phyloP scores from a whole-genome alignment of 2,113 vertebrate genomes.

The Atlantisia rogersi region DNA sequence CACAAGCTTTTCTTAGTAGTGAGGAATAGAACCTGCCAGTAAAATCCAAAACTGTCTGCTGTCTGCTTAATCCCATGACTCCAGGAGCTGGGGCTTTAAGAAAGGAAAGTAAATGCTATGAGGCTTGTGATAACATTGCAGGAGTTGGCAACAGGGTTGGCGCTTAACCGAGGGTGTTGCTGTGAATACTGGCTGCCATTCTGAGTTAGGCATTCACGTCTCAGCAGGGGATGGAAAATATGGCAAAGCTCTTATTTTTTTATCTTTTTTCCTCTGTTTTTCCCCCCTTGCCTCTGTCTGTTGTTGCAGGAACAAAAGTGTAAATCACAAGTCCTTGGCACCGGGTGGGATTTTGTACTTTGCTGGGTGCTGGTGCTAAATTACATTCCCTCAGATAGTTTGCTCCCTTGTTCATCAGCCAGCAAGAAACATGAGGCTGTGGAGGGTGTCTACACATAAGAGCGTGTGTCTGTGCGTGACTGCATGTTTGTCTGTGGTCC shows the following conservation, averaged over 20 bases:
- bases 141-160: not conserved
- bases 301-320: slow-evolving; percentile 26
- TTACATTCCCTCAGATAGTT: slow-evolving; percentile 3
- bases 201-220: not conserved
- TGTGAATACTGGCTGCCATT: slow-evolving; percentile 39
- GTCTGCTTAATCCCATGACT: not conserved
- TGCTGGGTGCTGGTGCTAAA: not conserved
- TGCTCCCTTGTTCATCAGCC: slow-evolving; percentile 9
- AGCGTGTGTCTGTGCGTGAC: not conserved
- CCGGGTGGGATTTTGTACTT: not conserved
- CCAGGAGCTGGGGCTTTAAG: not conserved
- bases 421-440: not conserved
- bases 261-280: not conserved
- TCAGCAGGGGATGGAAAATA: slow-evolving; percentile 43
- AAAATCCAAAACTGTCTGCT: not conserved
- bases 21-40: not conserved
- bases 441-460: not conserved
- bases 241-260: not conserved
- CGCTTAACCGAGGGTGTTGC: not conserved
- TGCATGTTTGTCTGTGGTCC: not conserved
- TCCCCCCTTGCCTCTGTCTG: not conserved
- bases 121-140: slow-evolving; percentile 24
- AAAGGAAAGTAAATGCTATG: not conserved
- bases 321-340: slow-evolving; percentile 38
- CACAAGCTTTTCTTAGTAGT: not conserved